Evolutionary conservation across 2,797 vertebrate species (phyloP).

Genomic region (Mus caroli): DNA sequence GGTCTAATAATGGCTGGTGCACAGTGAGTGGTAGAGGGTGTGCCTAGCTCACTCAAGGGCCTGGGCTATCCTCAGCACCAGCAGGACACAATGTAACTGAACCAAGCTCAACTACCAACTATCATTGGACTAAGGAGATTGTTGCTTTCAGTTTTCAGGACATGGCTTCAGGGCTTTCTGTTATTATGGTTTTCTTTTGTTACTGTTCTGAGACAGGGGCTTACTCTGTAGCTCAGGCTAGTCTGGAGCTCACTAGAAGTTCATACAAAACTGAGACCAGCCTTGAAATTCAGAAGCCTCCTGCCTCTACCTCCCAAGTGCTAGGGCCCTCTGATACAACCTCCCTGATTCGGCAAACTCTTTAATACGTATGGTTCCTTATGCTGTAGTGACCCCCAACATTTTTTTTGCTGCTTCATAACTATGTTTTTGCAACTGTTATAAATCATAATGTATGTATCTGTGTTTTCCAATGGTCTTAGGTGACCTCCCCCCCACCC

Average conservation of each 20-base stretch:
- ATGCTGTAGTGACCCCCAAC: background rate
- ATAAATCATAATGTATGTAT: background rate
- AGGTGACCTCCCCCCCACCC: background rate
- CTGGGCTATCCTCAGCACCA: background rate
- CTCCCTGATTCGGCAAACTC: background rate
- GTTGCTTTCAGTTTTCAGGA: background rate
- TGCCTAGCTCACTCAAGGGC: background rate
- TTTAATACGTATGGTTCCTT: background rate
- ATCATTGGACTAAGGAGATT: background rate
- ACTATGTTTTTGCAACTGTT: background rate
- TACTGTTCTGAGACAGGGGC: background rate
- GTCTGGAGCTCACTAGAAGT: background rate
- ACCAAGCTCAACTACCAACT: background rate
- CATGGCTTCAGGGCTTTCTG: background rate
- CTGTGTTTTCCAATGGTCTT: background rate
- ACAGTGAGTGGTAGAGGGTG: background rate
- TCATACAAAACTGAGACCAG: background rate
- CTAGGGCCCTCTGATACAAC: background rate
- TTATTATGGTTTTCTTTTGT: background rate
- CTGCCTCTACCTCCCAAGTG: background rate
- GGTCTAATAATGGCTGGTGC: background rate
- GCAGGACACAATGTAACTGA: no score
- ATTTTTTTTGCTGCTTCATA: background rate
- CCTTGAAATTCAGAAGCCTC: slow-evolving; percentile 5
- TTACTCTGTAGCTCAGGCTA: background rate